Base-by-base conservation (phyloP, 2,797 vertebrate genomes). In the Chaetodon trifasciatus region DNA sequence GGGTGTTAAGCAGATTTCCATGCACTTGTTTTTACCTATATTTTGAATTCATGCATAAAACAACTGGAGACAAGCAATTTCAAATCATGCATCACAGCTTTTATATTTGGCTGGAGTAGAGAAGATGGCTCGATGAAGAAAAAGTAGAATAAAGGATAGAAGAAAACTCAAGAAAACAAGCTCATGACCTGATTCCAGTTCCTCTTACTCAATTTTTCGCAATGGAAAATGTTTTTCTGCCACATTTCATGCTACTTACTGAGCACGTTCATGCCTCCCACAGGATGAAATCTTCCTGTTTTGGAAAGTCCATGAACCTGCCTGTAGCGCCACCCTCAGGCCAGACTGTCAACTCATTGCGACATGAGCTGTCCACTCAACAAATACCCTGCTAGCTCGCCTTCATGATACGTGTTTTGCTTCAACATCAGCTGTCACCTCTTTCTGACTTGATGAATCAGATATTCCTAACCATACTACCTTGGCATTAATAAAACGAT, bases 401-500 rank as follows among this genome's bases (percentile, higher is more conserved):
- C 15, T 6, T 47, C n/a, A 23, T 32, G 15, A 60, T n/a, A 6
- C 42, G 44, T 21, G 1, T 61, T 74, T 62, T 24, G 8, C 47
- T 24, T 42, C 19, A 4, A 37, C 46, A 62, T 39, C 44, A 52
- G 8, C 39, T 7, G n/a, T 76, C 57, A 39, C 47, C 40, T 40
- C 60, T 32, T 37, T 69, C 35, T 46, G 15, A 70, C 35, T 39
- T 62, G 47, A 46, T 64, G 42, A 70, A 70, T 81, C 46, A 63
- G 32, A 6, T 49, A 23, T 72, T 70, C 39, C 57, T 6, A 6
- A 68, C 23, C 39, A 42, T 24, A 52, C 49, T 23, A 39, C 58
- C 21, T 5, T 4, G 8, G 17, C 49, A 16, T 76, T 62, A 78
- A 78, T 77, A 39, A 46, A 49, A 55, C 9, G 10, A 71, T 83